phyloP scores from a whole-genome alignment of 1,140 invertebrate species.

The Microplitis mediator region DNA sequence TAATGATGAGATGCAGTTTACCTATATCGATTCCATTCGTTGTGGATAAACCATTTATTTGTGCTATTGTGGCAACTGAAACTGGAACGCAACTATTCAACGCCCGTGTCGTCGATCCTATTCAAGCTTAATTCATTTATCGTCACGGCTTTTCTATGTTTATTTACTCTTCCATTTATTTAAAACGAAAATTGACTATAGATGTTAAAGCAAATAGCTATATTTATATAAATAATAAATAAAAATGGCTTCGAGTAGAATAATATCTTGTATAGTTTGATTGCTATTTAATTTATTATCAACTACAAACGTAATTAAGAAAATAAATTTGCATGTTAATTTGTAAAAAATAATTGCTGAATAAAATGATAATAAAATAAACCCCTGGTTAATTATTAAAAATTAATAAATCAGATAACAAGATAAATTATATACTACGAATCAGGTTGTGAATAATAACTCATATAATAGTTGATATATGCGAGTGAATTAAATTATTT shows the following conservation, averaged over 20 bases:
- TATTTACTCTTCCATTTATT: background rate
- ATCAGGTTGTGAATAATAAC: too few species aligned
- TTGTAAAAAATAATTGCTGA: too few species aligned
- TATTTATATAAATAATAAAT: background rate
- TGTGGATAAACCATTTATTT: slow-evolving; percentile 10
- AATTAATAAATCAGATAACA: too few species aligned
- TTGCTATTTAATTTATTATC: too few species aligned
- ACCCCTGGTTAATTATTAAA: too few species aligned
- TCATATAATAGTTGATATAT: background rate
- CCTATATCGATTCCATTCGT: background rate
- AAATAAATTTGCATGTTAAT: too few species aligned
- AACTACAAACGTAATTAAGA: too few species aligned
- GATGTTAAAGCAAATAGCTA: too few species aligned
- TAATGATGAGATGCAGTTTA: background rate
- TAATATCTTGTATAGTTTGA: too few species aligned
- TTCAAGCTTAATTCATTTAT: background rate
- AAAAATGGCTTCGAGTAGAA: background rate
- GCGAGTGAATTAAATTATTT: background rate
- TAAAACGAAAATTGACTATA: too few species aligned
- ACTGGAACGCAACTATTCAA: slow-evolving; percentile 4
- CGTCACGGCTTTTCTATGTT: slow-evolving; percentile 40
- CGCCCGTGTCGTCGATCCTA: background rate
- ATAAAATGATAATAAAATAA: too few species aligned
- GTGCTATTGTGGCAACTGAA: background rate
- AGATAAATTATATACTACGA: too few species aligned